A percentile compares a stretch with the other conserved stretches of the same genome.
phyloP scores from a whole-genome alignment of 1,140 invertebrate genomes.

The Drosophila sturtevanti region DNA sequence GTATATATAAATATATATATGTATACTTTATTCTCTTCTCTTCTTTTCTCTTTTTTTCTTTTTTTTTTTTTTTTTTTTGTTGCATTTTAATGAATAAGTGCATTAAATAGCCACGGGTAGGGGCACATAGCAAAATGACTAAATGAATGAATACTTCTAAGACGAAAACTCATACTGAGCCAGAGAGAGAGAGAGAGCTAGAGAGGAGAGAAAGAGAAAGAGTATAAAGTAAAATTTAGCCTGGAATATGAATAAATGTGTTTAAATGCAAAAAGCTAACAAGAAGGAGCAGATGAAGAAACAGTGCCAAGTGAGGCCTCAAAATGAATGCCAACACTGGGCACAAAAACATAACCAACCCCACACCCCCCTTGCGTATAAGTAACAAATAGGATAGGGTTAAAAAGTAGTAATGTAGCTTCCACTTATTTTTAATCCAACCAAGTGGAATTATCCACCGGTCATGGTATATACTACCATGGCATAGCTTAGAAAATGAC shows the following conservation, averaged over 20 bases:
- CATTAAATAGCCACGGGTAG: slow-evolving; percentile 63
- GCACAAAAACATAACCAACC: background rate
- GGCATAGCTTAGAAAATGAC: too few species aligned
- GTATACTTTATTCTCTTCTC: background rate
- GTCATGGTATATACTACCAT: too few species aligned
- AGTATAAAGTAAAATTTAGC: background rate
- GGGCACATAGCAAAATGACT: slow-evolving; percentile 64
- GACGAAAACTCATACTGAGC: slow-evolving; percentile 29
- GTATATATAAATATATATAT: slow-evolving; percentile 7
- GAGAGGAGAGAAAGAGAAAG: background rate
- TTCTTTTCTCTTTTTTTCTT: slow-evolving; percentile 29
- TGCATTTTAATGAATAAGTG: slow-evolving; percentile 79
- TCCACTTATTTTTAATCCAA: background rate
- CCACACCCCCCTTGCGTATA: background rate
- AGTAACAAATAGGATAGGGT: background rate
- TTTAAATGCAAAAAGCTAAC: slow-evolving; percentile 17
- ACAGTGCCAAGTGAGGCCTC: slow-evolving; percentile 14
- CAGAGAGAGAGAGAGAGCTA: slow-evolving; percentile 1
- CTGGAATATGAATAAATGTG: slow-evolving; percentile 51
- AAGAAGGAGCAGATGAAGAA: background rate
- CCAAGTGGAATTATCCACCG: background rate
- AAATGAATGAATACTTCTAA: slow-evolving; percentile 52
- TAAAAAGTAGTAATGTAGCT: background rate
- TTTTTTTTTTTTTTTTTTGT: slow-evolving; percentile 20
- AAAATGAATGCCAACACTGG: slow-evolving; percentile 21